Evolutionary conservation across 1,140 invertebrate genomes (phyloP).

Genomic region (Diachasma alloeum): DNA sequence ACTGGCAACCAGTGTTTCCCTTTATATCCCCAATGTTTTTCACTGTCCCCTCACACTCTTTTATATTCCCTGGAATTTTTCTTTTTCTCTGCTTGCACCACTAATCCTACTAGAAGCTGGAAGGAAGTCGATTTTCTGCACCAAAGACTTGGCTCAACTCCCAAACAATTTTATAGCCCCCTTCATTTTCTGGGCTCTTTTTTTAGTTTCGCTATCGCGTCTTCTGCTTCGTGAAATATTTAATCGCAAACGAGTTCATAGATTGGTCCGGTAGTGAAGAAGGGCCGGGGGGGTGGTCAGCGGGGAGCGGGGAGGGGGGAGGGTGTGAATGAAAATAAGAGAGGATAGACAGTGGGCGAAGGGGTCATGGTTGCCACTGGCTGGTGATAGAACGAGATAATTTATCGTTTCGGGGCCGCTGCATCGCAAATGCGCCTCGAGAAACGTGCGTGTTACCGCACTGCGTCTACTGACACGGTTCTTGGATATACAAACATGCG

Average conservation of each 20-base stretch:
- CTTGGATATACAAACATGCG: neutral
- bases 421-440: slow-evolving; percentile 35
- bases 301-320: neutral
- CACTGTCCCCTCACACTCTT: neutral
- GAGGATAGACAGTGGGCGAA: neutral
- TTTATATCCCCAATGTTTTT: neutral
- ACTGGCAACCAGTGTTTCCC: neutral
- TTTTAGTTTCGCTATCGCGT: neutral
- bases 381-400: slow-evolving; percentile 20
- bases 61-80: neutral
- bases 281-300: neutral
- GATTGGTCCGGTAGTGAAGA: neutral
- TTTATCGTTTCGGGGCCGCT: slow-evolving; percentile 23
- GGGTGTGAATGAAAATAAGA: neutral
- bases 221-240: slow-evolving; percentile 10
- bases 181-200: neutral
- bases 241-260: neutral
- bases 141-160: neutral
- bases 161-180: neutral
- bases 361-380: neutral
- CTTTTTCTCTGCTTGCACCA: neutral
- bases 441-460: slow-evolving; percentile 44
- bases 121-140: slow-evolving; percentile 5
- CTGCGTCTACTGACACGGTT: slow-evolving; percentile 41
- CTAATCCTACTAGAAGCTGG: neutral